Evolutionary conservation across 2,888 invertebrate species (phyloP).

Genomic region (Leucophenga maculata): DNA sequence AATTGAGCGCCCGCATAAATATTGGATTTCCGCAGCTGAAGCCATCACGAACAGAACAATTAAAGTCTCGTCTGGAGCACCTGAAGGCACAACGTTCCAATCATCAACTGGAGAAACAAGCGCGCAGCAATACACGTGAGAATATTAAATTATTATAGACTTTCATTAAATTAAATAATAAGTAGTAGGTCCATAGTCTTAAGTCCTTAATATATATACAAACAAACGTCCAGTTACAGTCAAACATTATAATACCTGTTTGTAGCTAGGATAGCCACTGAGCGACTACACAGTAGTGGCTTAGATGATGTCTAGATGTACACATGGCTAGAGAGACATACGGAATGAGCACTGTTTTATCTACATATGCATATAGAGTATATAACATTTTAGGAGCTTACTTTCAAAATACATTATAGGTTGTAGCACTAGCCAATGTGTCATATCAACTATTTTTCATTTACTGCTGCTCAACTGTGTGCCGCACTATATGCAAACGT

Average conservation of each 20-base stretch:
- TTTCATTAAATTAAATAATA: no score
- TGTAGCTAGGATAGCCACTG: neutral
- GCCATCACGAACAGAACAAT: conserved; percentile 68
- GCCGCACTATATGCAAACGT: conserved; percentile 82
- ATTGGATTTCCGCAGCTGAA: conserved; percentile 76
- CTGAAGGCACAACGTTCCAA: conserved; percentile 75
- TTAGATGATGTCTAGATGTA: no score
- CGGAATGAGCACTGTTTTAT: neutral
- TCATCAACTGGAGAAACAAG: conserved; percentile 76
- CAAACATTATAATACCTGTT: no score
- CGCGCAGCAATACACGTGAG: conserved; percentile 77
- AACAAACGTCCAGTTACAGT: no score
- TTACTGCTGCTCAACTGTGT: conserved; percentile 83
- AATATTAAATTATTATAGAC: conserved; percentile 37
- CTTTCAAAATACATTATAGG: conserved; percentile 91
- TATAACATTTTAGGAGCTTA: no score
- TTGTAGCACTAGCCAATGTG: no score
- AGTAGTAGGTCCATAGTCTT: no score
- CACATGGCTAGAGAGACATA: no score
- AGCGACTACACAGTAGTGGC: neutral
- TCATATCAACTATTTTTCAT: conserved; percentile 84
- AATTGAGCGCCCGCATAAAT: conserved; percentile 75
- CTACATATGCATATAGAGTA: no score
- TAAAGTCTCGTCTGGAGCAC: conserved; percentile 75
- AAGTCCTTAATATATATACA: no score